Evolutionary conservation across 2,888 invertebrate species (phyloP), one percentile per base, ranked within the genome.

Genomic region (Drosophila ochracea): DNA sequence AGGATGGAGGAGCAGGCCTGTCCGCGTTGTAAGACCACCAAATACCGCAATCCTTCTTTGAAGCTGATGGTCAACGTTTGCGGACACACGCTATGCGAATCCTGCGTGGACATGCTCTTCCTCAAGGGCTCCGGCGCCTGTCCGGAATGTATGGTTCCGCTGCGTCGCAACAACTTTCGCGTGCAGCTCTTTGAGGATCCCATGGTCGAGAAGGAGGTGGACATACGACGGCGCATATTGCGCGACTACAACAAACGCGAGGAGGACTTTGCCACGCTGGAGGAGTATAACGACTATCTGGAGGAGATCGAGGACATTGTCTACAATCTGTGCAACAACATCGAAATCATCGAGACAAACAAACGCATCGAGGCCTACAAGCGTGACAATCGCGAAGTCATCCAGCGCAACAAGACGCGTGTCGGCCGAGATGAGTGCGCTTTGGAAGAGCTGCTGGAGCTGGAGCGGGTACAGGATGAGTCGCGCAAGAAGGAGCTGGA

Each of bases 51-150:
- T 94, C 99, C 99, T 41, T 97, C 98, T 0, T 94, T 99, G 65
- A 98, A 98, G 93, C 95, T 99, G 94, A 97, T 99, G 97, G 99
- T 99, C 75, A 99, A 99, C 93, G 96, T 98, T 66, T 99, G 99
- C 94, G 99, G 99, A 37, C 99, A 99, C 94, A 97, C 98, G 47
- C 94, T 99, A 87, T 99, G 99, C 94, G 99, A 99, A 94, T 98
- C 97, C 92, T 99, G 99, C 94, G 99, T 99, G 41, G 99, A 99
- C 92, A 94, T 99, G 74, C 94, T 99, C 37, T 99, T 99, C 94
- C 95, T 98, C 25, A 98, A 99, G 95, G 99, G 98, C 43, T 98
- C 99, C 39, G 99, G 98, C 16, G 95, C 97, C 0, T 99, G 99
- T 91, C 98, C 98, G 0, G 98, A 98, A 92, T 99, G 99, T 93